Percentiles rank a stretch among this genome's conserved stretches.
Evolutionary conservation across 2,797 vertebrate genomes (phyloP).

Genomic region (Antrozous pallidus): DNA sequence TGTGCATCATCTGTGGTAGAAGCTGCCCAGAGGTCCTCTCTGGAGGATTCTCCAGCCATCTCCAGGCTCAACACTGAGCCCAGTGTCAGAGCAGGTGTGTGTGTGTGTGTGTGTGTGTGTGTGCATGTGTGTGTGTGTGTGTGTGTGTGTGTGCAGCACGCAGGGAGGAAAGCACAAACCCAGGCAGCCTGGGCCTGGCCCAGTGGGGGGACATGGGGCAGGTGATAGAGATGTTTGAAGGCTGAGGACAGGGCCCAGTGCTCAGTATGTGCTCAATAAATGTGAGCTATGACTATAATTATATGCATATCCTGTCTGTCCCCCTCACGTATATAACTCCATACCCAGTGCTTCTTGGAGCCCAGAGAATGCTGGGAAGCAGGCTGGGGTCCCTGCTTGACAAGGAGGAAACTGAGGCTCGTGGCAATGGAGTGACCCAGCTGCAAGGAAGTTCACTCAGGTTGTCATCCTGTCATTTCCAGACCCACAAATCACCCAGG

Average conservation of each 20-base stretch:
- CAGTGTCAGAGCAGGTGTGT: accelerated
- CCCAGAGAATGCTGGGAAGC: neutral
- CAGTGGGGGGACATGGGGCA: neutral
- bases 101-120: neutral
- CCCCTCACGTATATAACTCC: accelerated
- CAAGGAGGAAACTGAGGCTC: neutral
- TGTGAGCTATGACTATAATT: neutral
- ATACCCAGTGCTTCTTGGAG: neutral
- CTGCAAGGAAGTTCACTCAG: neutral
- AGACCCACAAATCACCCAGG: neutral
- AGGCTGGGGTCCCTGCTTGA: neutral
- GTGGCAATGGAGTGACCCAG: neutral
- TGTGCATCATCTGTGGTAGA: neutral
- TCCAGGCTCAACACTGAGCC: neutral
- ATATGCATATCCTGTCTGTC: neutral
- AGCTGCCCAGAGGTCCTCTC: neutral
- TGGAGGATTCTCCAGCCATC: neutral
- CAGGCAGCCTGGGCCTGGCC: neutral
- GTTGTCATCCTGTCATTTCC: neutral
- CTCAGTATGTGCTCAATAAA: accelerated
- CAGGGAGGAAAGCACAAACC: too few species aligned
- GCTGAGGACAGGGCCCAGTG: neutral
- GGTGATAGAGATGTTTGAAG: neutral
- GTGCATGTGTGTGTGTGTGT: too few species aligned
- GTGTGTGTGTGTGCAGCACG: too few species aligned